Conservation (phyloP, 2,888 invertebrate genomes). For the Spodoptera picta region DNA sequence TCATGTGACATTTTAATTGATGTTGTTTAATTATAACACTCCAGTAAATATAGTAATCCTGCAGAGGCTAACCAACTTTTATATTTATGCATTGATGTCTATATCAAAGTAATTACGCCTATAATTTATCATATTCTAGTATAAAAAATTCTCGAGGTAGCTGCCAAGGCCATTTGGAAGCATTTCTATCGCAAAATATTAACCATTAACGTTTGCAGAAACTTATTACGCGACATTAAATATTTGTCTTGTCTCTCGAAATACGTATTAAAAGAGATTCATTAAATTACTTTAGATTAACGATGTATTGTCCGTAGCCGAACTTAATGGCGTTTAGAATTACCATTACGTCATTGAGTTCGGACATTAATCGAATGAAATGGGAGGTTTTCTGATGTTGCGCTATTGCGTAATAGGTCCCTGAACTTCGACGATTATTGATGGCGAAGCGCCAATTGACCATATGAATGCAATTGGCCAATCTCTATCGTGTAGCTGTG, state of each 20-base stretch:
- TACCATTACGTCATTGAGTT: conserved; percentile 48
- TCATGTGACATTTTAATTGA: conserved; percentile 49
- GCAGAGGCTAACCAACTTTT: conserved; percentile 22
- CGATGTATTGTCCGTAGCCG: conserved; percentile 42
- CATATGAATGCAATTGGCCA: conserved; percentile 58
- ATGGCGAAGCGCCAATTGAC: conserved; percentile 51
- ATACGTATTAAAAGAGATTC: conserved; percentile 43
- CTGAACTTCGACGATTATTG: conserved; percentile 45
- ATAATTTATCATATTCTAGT: not conserved
- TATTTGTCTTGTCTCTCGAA: conserved; percentile 27
- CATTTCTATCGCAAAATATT: conserved; percentile 20
- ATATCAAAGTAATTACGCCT: not conserved
- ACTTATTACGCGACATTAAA: conserved; percentile 18
- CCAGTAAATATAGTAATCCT: conserved; percentile 32
- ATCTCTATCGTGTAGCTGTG: conserved; percentile 53
- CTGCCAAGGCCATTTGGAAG: conserved; percentile 19
- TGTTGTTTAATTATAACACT: conserved; percentile 41
- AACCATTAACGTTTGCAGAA: conserved; percentile 18
- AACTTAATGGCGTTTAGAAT: conserved; percentile 37
- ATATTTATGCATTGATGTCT: not conserved
- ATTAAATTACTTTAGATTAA: conserved; percentile 42
- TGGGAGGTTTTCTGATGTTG: conserved; percentile 25
- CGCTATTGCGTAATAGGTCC: conserved; percentile 41
- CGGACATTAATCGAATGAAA: conserved; percentile 25
- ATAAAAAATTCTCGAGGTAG: not conserved